Evolutionary conservation across 1,140 invertebrate genomes (phyloP), one percentile per base, ranked within the genome.

Genomic region (Protaetia brevitarsis): DNA sequence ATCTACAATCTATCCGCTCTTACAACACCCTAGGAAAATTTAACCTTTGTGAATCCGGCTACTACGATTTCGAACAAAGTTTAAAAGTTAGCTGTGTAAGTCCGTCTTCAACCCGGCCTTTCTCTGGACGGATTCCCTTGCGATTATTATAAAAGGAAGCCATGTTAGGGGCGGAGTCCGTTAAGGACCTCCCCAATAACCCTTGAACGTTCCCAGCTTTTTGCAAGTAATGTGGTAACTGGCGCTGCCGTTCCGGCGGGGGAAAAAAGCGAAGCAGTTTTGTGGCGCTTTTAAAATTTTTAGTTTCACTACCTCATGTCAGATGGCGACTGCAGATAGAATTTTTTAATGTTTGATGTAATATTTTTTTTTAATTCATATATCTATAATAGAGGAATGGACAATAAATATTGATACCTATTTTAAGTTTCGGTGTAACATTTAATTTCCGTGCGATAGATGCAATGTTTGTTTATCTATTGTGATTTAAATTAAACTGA

Each of bases 71-170:
- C 19, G 11, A 51, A 51, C 41, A 51, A 51, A 51, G 5, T 51
- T 51, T 51, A 51, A 62, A 62, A 62, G 60, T 62, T 10, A 30
- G 29, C 60, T 34, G 31, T 62, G 60, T 62, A 21, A 62, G 19
- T 34, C 11, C 21, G 31, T 31, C 60, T 62, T 62, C 26, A 29
- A 59, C 31, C 60, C 31, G 29, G n/a, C 19, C 60, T 26, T 34
- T 31, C 60, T 62, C 29, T 13, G 23, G 60, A n/a, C n/a, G 19
- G 60, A 36, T 21, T 62, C 60, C 60, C 60, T 62, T 62, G 60
- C 31, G 60, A 62, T 62, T 62, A 62, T n/a, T 62, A 62, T 62
- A 29, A 62, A 62, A 62, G 60, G 60, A 62, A 62, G 60, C 60
- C 60, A 62, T 62, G 60, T 62, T 62, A 62, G 60, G 30, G 60